A percentile compares a stretch with the other conserved stretches of the same genome.
These are phyloP conservation scores for Xanthia icteritia DNA, from an alignment of 2,888 invertebrate species.

Conservation along the genomic window DNA sequence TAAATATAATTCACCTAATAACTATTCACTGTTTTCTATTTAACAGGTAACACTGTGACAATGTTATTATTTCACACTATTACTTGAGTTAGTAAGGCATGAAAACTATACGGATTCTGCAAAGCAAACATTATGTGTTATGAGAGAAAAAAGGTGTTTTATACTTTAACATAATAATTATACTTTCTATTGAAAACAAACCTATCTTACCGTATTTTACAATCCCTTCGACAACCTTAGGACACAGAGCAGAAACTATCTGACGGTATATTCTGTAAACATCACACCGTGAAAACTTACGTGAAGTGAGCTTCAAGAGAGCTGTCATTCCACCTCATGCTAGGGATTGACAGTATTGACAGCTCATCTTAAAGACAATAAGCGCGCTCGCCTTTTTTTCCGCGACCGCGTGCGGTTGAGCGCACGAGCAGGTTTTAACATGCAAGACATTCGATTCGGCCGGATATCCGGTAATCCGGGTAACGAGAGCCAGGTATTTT, in stretches of 20 bases:
- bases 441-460: no score
- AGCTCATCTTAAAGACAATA: neutral
- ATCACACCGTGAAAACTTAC: neutral
- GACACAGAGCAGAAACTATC: neutral
- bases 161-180: constrained; percentile 2
- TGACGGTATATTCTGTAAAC: neutral
- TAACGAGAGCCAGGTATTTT: no score
- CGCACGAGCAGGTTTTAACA: no score
- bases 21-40: neutral
- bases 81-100: constrained; percentile 12
- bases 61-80: constrained; percentile 8
- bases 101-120: constrained; percentile 5
- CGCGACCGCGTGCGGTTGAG: no score
- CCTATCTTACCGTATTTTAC: neutral
- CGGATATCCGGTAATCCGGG: no score
- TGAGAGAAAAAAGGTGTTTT: neutral
- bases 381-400: no score
- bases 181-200: neutral
- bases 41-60: neutral
- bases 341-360: neutral
- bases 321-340: neutral
- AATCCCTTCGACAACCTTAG: neutral
- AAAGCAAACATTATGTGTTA: neutral
- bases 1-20: constrained; percentile 16
- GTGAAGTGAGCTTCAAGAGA: neutral